Conservation (phyloP, 1,140 invertebrate genomes). For the Nautilus pompilius region DNA sequence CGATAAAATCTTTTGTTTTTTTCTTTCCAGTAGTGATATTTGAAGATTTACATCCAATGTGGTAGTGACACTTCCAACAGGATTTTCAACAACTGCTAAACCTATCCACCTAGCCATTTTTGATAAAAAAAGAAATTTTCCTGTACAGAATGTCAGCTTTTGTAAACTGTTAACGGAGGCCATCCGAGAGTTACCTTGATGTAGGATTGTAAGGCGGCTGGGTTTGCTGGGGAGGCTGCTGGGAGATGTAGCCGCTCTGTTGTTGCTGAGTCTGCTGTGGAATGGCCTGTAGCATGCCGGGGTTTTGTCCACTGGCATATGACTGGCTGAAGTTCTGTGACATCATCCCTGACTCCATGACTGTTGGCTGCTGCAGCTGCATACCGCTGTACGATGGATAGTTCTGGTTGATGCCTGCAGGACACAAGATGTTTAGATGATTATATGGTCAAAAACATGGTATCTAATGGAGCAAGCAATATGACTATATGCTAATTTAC, state of each 20-base stretch:
- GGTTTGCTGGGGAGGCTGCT: constrained; percentile 29
- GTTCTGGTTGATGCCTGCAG: constrained; percentile 5
- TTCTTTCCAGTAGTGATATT: background rate
- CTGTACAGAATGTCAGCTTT: background rate
- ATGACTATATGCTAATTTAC: background rate
- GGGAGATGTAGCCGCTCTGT: constrained; percentile 60
- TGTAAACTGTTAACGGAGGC: background rate
- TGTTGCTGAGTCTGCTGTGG: constrained; percentile 25
- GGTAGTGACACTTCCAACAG: background rate
- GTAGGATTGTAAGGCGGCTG: constrained; percentile 2
- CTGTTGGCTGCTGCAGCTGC: constrained; percentile 18
- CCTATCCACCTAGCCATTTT: background rate
- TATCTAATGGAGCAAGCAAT: background rate
- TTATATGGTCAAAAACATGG: background rate
- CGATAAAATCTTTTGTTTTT: background rate
- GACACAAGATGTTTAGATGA: background rate
- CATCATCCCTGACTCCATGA: constrained; percentile 45
- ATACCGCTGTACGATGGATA: constrained; percentile 22
- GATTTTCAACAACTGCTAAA: background rate
- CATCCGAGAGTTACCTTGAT: background rate
- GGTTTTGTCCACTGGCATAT: constrained; percentile 35
- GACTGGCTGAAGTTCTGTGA: constrained; percentile 38
- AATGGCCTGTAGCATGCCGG: constrained; percentile 55
- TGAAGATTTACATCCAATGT: background rate
- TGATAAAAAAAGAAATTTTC: background rate